Percentiles rank a stretch among this genome's conserved stretches.
These are phyloP conservation scores for Larimichthys crocea DNA, from an alignment of 2,113 vertebrate genomes.

Conservation along the genomic window DNA sequence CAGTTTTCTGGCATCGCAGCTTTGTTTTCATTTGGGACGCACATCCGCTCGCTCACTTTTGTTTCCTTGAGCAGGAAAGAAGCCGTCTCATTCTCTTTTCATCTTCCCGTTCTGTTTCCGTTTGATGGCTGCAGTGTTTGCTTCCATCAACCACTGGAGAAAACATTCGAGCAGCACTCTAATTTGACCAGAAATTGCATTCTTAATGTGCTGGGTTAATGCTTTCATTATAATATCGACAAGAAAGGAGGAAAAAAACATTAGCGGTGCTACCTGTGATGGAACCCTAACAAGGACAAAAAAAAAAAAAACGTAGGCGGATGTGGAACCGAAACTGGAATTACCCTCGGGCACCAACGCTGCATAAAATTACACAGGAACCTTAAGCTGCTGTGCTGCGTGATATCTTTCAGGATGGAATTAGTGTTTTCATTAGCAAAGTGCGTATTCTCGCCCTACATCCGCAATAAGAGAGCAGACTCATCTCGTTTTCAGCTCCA, in stretches of 20 bases:
- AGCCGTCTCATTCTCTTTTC: conserved; percentile 34
- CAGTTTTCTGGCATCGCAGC: conserved; percentile 21
- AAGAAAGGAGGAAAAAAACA: conserved; percentile 11
- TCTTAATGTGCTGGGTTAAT: conserved; percentile 67
- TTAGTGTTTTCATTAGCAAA: conserved; percentile 74
- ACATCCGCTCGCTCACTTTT: conserved; percentile 23
- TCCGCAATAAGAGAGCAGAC: conserved; percentile 39
- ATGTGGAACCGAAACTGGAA: conserved; percentile 47
- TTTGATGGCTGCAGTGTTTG: conserved; percentile 57
- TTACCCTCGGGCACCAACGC: conserved; percentile 53
- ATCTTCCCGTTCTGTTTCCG: conserved; percentile 38
- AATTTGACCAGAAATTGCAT: conserved; percentile 68
- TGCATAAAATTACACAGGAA: conserved; percentile 61
- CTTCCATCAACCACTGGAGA: conserved; percentile 32
- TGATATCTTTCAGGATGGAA: conserved; percentile 64
- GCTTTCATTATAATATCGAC: conserved; percentile 61
- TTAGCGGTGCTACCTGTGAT: conserved; percentile 49
- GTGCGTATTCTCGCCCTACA: conserved; percentile 56
- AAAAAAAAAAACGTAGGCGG: conserved; percentile 13
- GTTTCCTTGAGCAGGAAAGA: conserved; percentile 29
- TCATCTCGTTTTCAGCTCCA: conserved; percentile 50
- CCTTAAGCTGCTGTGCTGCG: conserved; percentile 59
- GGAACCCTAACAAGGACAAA: conserved; percentile 41
- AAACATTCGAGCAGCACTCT: conserved; percentile 57
- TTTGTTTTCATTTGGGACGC: conserved; percentile 53